Evolutionary conservation across 2,797 vertebrate genomes (phyloP).

Genomic region (Pogonophryne albipinna): DNA sequence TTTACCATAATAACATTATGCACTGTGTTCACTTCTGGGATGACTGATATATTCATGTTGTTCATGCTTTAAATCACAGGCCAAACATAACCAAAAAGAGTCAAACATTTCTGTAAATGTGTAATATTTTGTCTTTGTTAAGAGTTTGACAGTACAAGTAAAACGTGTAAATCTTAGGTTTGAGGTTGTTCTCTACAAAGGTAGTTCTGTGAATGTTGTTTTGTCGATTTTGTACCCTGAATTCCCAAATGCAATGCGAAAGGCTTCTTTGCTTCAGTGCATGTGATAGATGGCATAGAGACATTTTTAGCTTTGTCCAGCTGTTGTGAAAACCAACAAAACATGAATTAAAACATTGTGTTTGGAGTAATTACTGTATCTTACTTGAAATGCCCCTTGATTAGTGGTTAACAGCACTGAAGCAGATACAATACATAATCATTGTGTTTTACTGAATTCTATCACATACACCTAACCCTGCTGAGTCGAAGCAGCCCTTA

Average conservation of each 20-base stretch:
- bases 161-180: too few relatives aligned
- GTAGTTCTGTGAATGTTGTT: too few relatives aligned
- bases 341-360: conserved; percentile 2
- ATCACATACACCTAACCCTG: conserved; percentile 13
- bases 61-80: background rate
- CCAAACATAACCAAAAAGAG: background rate
- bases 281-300: too few relatives aligned
- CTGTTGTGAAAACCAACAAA: background rate
- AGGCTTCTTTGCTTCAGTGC: too few relatives aligned
- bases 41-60: background rate
- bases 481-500: background rate
- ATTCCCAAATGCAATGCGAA: too few relatives aligned
- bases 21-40: background rate
- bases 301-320: too few relatives aligned
- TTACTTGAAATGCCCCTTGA: background rate
- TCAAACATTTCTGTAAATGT: background rate
- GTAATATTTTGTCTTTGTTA: too few relatives aligned
- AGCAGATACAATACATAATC: conserved; percentile 1
- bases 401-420: background rate
- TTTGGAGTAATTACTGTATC: background rate
- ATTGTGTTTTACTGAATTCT: conserved; percentile 9
- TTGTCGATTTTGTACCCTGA: too few relatives aligned
- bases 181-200: too few relatives aligned
- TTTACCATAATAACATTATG: conserved; percentile 27
- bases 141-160: too few relatives aligned